Conservation (phyloP, 2,888 invertebrate genomes). For the Harpalus rubripes region DNA sequence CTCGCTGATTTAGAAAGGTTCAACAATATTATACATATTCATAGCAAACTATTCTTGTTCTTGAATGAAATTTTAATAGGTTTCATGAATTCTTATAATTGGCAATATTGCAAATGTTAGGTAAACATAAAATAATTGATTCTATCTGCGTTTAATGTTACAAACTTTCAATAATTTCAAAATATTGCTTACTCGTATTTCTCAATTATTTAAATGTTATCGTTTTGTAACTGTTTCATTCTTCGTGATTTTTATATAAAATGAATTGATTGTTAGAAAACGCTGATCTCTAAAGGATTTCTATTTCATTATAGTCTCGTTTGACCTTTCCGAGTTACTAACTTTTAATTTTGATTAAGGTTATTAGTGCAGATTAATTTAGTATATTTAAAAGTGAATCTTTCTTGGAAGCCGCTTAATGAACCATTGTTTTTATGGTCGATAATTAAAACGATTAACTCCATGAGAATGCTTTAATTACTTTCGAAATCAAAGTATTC, state of each 20-base stretch:
- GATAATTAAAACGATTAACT: conserved; percentile 52
- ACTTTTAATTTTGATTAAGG: conserved; percentile 63
- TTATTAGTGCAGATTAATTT: conserved; percentile 65
- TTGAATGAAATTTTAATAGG: no score
- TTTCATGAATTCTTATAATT: no score
- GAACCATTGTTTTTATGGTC: conserved; percentile 63
- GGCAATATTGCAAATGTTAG: not conserved
- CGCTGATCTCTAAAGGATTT: conserved; percentile 34
- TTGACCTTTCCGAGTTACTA: conserved; percentile 52
- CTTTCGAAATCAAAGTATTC: conserved; percentile 59
- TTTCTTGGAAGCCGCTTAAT: conserved; percentile 57
- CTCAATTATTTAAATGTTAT: conserved; percentile 42
- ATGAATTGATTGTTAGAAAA: conserved; percentile 37
- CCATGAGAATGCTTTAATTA: conserved; percentile 45
- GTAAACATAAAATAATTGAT: conserved; percentile 28
- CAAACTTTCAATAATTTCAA: conserved; percentile 16
- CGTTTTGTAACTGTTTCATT: conserved; percentile 22
- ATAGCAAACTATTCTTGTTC: no score
- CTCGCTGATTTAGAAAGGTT: no score
- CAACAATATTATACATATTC: no score
- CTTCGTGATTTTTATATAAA: conserved; percentile 40
- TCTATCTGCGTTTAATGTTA: conserved; percentile 28
- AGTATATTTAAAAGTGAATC: conserved; percentile 54
- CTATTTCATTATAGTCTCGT: conserved; percentile 58
- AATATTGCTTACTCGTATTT: conserved; percentile 5